phyloP scores from a whole-genome alignment of 2,888 invertebrate genomes.

The Stenodera caucasica region DNA sequence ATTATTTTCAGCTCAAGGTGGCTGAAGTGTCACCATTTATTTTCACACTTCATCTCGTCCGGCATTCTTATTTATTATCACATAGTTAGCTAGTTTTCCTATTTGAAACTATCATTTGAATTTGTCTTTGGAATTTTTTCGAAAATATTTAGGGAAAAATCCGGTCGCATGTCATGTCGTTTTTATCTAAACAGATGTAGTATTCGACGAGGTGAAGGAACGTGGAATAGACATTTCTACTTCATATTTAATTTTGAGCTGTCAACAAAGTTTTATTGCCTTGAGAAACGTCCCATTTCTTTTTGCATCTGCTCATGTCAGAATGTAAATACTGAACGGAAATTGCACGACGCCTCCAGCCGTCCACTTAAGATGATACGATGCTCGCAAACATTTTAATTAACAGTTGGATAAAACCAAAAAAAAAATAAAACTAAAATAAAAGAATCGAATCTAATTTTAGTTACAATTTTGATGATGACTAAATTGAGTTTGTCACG shows the following conservation, averaged over 20 bases:
- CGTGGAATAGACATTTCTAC: slow-evolving; percentile 43
- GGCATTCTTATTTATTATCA: slow-evolving; percentile 16
- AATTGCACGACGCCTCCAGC: slow-evolving; percentile 43
- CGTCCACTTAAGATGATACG: slow-evolving; percentile 31
- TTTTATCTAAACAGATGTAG: slow-evolving; percentile 23
- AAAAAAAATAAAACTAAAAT: slow-evolving; percentile 8
- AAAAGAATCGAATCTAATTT: too few relatives aligned
- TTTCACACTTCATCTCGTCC: slow-evolving; percentile 12
- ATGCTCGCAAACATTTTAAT: slow-evolving; percentile 31
- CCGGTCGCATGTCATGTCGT: slow-evolving; percentile 19
- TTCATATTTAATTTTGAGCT: slow-evolving; percentile 50
- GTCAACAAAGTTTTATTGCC: slow-evolving; percentile 51
- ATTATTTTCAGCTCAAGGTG: slow-evolving; percentile 27
- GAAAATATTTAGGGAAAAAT: not conserved
- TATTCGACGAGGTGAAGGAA: slow-evolving; percentile 29
- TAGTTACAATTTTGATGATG: not conserved
- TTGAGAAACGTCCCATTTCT: slow-evolving; percentile 46
- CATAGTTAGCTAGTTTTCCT: too few relatives aligned
- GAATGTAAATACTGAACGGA: slow-evolving; percentile 43
- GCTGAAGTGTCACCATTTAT: slow-evolving; percentile 15
- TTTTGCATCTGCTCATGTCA: slow-evolving; percentile 49
- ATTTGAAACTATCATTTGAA: too few relatives aligned
- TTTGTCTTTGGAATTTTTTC: not conserved
- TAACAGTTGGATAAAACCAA: slow-evolving; percentile 19
- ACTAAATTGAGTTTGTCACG: too few relatives aligned